A percentile compares a stretch with the other conserved stretches of the same genome.
Conservation (phyloP, 2,113 vertebrate genomes). For the Sorex araneus region DNA sequence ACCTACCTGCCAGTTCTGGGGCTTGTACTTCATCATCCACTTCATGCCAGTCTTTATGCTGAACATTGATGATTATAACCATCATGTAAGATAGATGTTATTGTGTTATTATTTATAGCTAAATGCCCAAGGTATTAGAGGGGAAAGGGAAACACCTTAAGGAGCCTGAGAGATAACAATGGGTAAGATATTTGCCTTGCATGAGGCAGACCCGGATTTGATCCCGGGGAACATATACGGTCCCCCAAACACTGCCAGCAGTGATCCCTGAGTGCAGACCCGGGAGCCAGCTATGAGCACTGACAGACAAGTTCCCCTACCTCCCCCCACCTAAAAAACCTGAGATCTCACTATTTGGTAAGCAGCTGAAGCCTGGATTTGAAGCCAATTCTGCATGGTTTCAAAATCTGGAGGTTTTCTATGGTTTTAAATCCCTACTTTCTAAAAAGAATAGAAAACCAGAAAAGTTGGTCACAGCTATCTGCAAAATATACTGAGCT, state of each 20-base stretch:
- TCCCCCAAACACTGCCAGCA: no score
- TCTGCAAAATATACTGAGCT: constrained; percentile 40
- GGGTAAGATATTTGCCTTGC: no score
- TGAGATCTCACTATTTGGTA: not conserved
- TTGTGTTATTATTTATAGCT: constrained; percentile 1
- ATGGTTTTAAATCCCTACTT: constrained; percentile 22
- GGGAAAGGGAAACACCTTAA: not conserved
- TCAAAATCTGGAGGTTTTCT: constrained; percentile 42
- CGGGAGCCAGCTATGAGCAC: no score
- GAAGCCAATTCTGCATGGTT: constrained; percentile 14
- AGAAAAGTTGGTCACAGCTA: constrained; percentile 24
- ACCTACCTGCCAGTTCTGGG: not conserved
- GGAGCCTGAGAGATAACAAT: no score
- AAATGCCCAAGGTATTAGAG: constrained; percentile 17
- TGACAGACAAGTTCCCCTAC: no score
- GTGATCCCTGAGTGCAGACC: no score
- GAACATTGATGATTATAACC: not conserved
- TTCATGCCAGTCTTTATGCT: constrained; percentile 27
- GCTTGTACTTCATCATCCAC: not conserved
- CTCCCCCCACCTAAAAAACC: not conserved
- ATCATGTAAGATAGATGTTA: not conserved
- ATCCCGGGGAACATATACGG: no score
- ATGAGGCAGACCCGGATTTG: no score
- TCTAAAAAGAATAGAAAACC: constrained; percentile 41
- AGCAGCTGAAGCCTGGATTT: constrained; percentile 22